These are phyloP conservation scores for Nanger granti DNA, from an alignment of 2,113 vertebrate species.

Conservation along the genomic window DNA sequence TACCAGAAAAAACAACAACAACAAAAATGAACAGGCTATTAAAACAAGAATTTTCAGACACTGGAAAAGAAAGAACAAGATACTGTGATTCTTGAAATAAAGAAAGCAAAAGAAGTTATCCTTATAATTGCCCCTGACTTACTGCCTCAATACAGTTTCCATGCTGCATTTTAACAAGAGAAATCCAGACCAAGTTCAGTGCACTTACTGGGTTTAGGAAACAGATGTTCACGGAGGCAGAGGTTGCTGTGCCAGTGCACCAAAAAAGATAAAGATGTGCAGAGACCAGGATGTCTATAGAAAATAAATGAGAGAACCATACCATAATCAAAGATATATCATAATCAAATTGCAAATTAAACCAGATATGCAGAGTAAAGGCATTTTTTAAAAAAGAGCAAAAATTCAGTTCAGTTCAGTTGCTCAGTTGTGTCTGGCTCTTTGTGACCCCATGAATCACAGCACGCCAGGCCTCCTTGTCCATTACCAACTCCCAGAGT, in stretches of 20 bases:
- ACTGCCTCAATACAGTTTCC: neutral
- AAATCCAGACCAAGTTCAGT: neutral
- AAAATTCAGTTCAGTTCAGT: neutral
- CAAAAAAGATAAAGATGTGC: neutral
- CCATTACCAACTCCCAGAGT: neutral
- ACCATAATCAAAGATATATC: neutral
- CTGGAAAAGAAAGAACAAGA: neutral
- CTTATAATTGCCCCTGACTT: neutral
- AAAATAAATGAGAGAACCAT: neutral
- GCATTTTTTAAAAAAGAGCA: neutral
- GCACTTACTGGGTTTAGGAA: neutral
- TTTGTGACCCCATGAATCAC: neutral
- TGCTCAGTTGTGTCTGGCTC: neutral
- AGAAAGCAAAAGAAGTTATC: neutral
- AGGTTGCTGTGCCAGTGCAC: neutral
- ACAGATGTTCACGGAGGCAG: neutral
- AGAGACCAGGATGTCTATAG: neutral
- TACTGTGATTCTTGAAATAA: neutral
- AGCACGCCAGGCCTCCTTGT: neutral
- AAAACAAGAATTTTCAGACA: neutral
- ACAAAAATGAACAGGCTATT: neutral
- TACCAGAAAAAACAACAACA: neutral
- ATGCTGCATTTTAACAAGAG: neutral
- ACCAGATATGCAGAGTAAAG: neutral
- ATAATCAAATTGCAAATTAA: neutral